Base-by-base conservation (phyloP, 2,888 invertebrate genomes). In the Adelphocoris suturalis region DNA sequence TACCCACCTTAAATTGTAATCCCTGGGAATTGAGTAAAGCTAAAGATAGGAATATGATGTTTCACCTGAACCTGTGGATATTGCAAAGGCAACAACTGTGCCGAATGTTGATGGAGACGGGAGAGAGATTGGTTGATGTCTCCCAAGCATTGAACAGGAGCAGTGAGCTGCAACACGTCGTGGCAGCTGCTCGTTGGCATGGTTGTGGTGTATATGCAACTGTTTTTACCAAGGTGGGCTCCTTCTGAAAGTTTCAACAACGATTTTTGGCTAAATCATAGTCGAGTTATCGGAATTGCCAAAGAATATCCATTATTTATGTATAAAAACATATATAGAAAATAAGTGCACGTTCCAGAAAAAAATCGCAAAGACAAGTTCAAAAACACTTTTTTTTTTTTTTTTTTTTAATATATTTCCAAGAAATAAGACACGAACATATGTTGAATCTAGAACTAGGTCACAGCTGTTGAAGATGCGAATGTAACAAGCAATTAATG, bases 41-140 rank as follows among this genome's bases (percentile, higher is more conserved):
- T 37, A 37, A 37, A 4, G 7, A 37, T 37, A 37, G 37, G 3
- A 37, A 2, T 4, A 4, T 19, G 68, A 68, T 19, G 9, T 23
- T 48, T 55, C 14, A 90, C 89, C 86, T 80, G 86, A 27, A 91
- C 89, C 55, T 91, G 90, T 5, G 91, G 90, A 37, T 91, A 91
- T 52, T 91, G 91, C 52, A 91, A 28, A n/a, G 90, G 90, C 55
- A 90, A 91, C 55, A 91, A 55, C 37, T 90, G 90, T 27, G 91
- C 80, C 9, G 91, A 82, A 48, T 90, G 91, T 84, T 91, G 91
- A 19, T 90, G 61, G 16, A 57, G 57, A 28, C 85, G 85, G 3
- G 85, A 85, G 23, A 85, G 61, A 13, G 85, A 85, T n/a, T 85
- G 85, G 46, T 85, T 89, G 61, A 90, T 81, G 61, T 91, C 89